Conservation (phyloP, 37 sponge, comb jelly and placozoan genomes). For the Hexactinellida sp. region DNA sequence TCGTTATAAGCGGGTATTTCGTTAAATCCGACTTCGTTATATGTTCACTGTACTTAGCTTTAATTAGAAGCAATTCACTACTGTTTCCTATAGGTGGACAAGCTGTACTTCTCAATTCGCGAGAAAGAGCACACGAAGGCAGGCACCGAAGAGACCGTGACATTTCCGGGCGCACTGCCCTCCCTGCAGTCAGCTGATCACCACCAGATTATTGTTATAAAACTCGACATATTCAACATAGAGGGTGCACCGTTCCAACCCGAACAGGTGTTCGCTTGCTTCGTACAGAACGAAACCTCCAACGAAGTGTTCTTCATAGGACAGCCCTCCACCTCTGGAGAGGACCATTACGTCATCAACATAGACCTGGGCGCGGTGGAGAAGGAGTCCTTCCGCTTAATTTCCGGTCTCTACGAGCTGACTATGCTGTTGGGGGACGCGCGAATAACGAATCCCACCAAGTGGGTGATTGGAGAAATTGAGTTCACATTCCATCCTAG, state of each 20-base stretch:
- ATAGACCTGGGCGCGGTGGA: background rate
- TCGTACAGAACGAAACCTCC: background rate
- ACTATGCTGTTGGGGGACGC: background rate
- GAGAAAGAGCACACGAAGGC: background rate
- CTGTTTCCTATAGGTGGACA: background rate
- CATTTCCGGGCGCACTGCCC: background rate
- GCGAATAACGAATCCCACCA: background rate
- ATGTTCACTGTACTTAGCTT: no score
- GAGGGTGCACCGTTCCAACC: background rate
- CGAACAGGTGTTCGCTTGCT: background rate
- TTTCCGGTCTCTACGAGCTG: background rate
- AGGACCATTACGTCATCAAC: background rate
- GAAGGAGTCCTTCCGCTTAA: background rate
- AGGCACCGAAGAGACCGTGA: background rate
- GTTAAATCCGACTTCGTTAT: no score
- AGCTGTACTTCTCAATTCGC: background rate
- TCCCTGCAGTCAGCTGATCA: background rate
- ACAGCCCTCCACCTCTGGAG: background rate
- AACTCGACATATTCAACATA: background rate
- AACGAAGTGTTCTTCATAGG: conserved; percentile 11
- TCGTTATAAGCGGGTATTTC: no score
- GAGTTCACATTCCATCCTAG: background rate
- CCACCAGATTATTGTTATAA: background rate
- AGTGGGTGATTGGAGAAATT: background rate
- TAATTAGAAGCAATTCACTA: no score